Base-by-base conservation (phyloP, 2,888 invertebrate genomes). In the Tipula helvola region DNA sequence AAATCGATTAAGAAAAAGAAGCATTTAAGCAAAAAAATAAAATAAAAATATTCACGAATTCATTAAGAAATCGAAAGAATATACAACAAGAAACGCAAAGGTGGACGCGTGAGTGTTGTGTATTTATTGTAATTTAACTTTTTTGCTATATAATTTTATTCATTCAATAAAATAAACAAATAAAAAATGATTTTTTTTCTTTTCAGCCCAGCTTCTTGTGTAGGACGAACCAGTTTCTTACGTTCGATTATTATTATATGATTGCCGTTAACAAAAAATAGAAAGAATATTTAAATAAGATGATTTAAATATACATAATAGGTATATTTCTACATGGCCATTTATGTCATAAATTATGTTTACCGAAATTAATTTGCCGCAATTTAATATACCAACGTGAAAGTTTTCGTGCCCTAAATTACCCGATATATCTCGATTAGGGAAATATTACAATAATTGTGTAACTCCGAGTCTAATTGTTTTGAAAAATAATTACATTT, bases 1-100 rank as follows among this genome's bases (percentile, higher is more conserved):
- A 71, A 71, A 71, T 71, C 71, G 71, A 71, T 71, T 71, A 71
- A 71, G 71, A 71, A 71, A 71, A 71, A 71, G 71, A 71, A 71
- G 71, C 71, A 71, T 71, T 71, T 71, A 71, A 28, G 71, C 16
- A 52, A 52, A 52, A 52, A 71, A 28, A 28, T 28, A 71, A 28
- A 71, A 71, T 28, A 71, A 71, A 28, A 71, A 71, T 10, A 52
- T 52, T 52, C 71, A 71, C 71, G 71, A 71, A 71, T 71, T 71
- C 71, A 71, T 71, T 71, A 71, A 28, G 71, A 71, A 71, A 71
- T 71, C 28, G 71, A 71, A 71, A 71, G 8, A 71, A 28, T 13
- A 18, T 10, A 52, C 16, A 28, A 71, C 10, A 71, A 71, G 71
- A 71, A 71, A 71, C 71, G 71, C 71, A 71, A 71, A 71, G 71